Evolutionary conservation across 2,113 vertebrate species (phyloP).

Genomic region (Planiliza haematocheilus): DNA sequence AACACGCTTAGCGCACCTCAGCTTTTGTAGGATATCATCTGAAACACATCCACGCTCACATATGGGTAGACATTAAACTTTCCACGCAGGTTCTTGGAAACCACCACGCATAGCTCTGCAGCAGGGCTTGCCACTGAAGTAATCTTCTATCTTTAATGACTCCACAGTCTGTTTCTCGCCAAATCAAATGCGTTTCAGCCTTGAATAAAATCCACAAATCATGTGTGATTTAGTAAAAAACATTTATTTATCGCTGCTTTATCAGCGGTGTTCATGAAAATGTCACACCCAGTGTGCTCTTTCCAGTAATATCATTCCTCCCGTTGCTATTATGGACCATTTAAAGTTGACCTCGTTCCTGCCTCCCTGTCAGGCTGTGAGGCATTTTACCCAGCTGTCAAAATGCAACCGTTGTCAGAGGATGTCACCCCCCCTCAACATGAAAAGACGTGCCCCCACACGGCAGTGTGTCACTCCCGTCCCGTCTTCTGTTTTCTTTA

Average conservation of each 20-base stretch:
- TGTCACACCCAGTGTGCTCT: conserved; percentile 56
- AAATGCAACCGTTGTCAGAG: conserved; percentile 31
- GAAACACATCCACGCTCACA: neutral
- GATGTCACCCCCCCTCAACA: conserved; percentile 11
- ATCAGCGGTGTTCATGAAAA: conserved; percentile 71
- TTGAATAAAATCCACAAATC: conserved; percentile 27
- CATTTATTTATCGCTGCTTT: conserved; percentile 59
- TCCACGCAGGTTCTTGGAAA: conserved; percentile 13
- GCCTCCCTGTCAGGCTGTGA: conserved; percentile 31
- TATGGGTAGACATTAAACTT: conserved; percentile 3
- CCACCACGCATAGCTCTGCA: conserved; percentile 27
- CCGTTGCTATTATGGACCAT: conserved; percentile 42
- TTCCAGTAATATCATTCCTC: conserved; percentile 54
- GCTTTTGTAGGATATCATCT: neutral
- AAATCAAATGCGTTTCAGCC: conserved; percentile 22
- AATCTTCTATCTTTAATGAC: conserved; percentile 53
- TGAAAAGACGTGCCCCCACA: conserved; percentile 27
- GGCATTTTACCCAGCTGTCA: conserved; percentile 53
- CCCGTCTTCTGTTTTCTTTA: conserved; percentile 50
- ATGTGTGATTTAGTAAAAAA: conserved; percentile 50
- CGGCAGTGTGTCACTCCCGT: conserved; percentile 45
- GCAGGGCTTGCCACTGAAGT: conserved; percentile 19
- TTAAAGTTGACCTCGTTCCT: conserved; percentile 58
- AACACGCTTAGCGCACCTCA: conserved; percentile 18
- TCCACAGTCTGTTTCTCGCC: conserved; percentile 52